phyloP scores from a whole-genome alignment of 2,888 invertebrate genomes.

The Nomada hirtipes region DNA sequence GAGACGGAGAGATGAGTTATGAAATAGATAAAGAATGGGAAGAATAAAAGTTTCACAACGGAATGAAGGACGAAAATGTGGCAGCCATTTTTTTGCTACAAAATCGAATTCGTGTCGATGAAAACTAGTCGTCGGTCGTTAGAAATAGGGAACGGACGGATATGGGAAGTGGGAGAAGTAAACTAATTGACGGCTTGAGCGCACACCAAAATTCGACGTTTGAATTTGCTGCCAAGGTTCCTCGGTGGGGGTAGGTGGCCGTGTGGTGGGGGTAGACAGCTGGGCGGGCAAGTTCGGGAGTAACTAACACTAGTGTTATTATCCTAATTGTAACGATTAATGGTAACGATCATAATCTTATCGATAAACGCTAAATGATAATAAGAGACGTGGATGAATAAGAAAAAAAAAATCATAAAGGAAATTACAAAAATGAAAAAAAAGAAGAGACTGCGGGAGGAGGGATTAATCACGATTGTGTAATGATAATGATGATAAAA shows the following conservation, averaged over 20 bases:
- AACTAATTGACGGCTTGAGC: not conserved
- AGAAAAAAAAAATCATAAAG: slow-evolving; percentile 74
- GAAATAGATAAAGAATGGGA: not conserved
- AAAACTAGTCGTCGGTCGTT: not conserved
- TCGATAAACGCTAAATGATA: slow-evolving; percentile 63
- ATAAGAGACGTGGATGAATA: slow-evolving; percentile 69
- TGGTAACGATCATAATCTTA: slow-evolving; percentile 82
- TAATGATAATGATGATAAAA: slow-evolving; percentile 18
- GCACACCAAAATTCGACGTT: slow-evolving; percentile 23
- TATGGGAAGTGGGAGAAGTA: no score
- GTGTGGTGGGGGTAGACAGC: slow-evolving; percentile 23
- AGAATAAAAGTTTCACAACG: not conserved
- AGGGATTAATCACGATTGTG: slow-evolving; percentile 9
- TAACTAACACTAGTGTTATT: slow-evolving; percentile 80
- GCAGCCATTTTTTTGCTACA: not conserved
- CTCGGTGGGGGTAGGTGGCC: slow-evolving; percentile 18
- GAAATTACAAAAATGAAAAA: slow-evolving; percentile 27
- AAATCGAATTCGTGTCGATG: not conserved
- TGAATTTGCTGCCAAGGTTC: slow-evolving; percentile 32
- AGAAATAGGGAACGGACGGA: not conserved
- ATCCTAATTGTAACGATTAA: slow-evolving; percentile 83
- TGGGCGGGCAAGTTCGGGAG: slow-evolving; percentile 50
- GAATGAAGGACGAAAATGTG: slow-evolving; percentile 27
- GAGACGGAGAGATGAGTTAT: not conserved
- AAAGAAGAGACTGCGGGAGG: not conserved